Evolutionary conservation across 1,140 invertebrate genomes (phyloP).

Genomic region (Aphis craccivora): DNA sequence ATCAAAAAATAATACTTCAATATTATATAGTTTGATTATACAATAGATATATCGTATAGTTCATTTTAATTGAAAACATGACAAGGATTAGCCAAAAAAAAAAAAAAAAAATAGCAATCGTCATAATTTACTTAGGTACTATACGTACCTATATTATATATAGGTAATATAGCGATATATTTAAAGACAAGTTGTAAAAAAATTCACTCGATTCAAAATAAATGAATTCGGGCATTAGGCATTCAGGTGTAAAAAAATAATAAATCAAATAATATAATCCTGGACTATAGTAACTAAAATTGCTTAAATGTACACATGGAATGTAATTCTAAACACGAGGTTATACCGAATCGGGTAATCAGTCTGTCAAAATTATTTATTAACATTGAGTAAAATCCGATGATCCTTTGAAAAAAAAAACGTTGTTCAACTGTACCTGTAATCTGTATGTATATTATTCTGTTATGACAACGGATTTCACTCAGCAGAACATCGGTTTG

Average conservation of each 20-base stretch:
- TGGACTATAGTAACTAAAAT: neutral
- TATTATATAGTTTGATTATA: neutral
- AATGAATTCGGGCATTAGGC: neutral
- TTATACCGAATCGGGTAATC: neutral
- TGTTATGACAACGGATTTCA: neutral
- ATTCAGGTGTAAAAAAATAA: neutral
- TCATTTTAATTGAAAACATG: neutral
- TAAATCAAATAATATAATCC: neutral
- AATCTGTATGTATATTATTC: neutral
- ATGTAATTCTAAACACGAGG: neutral
- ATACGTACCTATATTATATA: too few relatives aligned
- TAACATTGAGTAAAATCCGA: neutral
- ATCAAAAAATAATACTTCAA: neutral
- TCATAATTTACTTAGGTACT: too few relatives aligned
- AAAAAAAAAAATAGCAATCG: too few relatives aligned
- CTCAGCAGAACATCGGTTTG: neutral
- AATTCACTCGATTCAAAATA: neutral
- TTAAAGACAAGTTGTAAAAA: neutral
- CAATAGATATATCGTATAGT: neutral
- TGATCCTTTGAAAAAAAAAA: neutral
- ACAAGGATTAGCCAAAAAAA: neutral
- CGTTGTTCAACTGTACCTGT: neutral
- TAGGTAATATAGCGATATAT: too few relatives aligned
- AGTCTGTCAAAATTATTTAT: slow-evolving; percentile 27
- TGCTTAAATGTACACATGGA: neutral